phyloP scores from a whole-genome alignment of 2,797 vertebrate genomes.

The Uromys caudimaculatus region DNA sequence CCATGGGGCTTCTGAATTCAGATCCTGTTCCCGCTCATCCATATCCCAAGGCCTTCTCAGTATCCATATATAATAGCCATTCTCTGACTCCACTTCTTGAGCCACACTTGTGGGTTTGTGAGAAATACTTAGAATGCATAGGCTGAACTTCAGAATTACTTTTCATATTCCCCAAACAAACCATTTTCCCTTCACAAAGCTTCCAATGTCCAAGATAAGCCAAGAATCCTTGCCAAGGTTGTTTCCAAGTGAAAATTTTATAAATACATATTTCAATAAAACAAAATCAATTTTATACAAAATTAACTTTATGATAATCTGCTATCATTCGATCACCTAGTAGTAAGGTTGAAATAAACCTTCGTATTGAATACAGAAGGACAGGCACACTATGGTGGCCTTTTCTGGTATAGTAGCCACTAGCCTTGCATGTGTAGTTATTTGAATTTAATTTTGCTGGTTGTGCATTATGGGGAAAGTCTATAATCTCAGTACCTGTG shows the following conservation, averaged over 20 bases:
- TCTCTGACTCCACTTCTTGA: not conserved
- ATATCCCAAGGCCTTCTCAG: not conserved
- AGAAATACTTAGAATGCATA: slow-evolving; percentile 16
- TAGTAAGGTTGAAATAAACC: not conserved
- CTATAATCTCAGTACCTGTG: not conserved
- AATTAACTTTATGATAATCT: slow-evolving; percentile 6
- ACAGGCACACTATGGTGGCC: not conserved
- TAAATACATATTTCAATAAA: not conserved
- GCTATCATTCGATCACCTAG: not conserved
- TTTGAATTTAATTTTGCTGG: not conserved
- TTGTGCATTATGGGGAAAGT: not conserved
- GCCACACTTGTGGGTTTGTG: not conserved
- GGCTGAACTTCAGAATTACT: not conserved
- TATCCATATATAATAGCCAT: not conserved
- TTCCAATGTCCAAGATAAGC: not conserved
- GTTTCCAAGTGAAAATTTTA: not conserved
- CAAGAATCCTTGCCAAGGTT: not conserved
- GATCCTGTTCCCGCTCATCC: not conserved
- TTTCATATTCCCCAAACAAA: not conserved
- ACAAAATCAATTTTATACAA: slow-evolving; percentile 10
- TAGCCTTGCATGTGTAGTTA: not conserved
- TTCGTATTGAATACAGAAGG: not conserved
- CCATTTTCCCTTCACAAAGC: slow-evolving; percentile 1
- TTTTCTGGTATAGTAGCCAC: not conserved
- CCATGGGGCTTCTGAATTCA: not conserved